Conservation (phyloP, 2,113 vertebrate species). For the Lichenostomus cassidix region DNA sequence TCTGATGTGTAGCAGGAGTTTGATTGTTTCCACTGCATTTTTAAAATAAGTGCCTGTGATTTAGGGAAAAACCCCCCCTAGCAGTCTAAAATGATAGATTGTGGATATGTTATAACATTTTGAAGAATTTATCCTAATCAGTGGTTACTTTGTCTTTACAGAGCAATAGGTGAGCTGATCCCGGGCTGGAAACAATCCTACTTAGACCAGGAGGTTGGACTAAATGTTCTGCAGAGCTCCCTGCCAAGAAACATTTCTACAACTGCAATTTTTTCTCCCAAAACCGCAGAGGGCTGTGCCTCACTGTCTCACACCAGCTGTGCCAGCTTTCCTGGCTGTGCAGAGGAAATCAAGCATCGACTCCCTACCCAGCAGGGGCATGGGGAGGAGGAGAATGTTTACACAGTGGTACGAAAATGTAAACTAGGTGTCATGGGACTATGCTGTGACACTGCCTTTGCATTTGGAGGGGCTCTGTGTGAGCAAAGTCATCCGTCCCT, state of each 20-base stretch:
- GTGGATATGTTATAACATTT: neutral
- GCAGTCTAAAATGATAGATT: neutral
- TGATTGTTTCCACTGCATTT: neutral
- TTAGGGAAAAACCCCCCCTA: rapidly evolving
- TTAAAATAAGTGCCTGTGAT: neutral
- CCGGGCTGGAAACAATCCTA: neutral
- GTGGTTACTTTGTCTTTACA: neutral
- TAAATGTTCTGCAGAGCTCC: neutral
- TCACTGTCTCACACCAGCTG: rapidly evolving
- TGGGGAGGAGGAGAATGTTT: neutral
- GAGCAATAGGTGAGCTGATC: neutral
- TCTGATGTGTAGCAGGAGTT: neutral
- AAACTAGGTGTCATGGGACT: neutral
- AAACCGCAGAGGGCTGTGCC: neutral
- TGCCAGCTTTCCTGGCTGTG: neutral
- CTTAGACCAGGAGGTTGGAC: neutral
- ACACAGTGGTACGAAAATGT: neutral
- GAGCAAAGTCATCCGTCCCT: rapidly evolving
- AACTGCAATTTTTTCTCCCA: neutral
- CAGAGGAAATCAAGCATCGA: neutral
- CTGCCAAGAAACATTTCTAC: neutral
- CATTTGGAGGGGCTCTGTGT: neutral
- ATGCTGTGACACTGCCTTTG: neutral
- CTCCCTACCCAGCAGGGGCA: neutral
- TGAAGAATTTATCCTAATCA: neutral